phyloP scores from a whole-genome alignment of 2,888 invertebrate species.

The Heteromyza rotundicornis region DNA sequence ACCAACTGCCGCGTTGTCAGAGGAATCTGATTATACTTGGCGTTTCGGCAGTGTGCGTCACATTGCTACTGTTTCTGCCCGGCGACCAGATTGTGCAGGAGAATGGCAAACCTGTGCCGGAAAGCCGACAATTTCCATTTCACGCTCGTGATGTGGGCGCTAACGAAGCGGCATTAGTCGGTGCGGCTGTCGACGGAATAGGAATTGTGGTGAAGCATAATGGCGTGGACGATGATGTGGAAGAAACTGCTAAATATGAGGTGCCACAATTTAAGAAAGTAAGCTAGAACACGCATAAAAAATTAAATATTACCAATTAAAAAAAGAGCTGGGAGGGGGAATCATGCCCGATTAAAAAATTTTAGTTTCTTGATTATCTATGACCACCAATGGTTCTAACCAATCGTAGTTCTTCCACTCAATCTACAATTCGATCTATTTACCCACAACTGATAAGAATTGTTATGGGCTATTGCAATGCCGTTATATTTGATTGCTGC shows the following conservation, averaged over 20 bases:
- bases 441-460: too few species aligned
- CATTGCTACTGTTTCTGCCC: conserved; percentile 69
- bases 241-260: not conserved
- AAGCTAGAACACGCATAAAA: not conserved
- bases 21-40: conserved; percentile 76
- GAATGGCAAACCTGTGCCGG: conserved; percentile 30
- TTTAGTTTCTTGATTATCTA: too few species aligned
- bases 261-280: not conserved
- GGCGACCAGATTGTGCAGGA: conserved; percentile 55
- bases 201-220: not conserved
- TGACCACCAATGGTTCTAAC: too few species aligned
- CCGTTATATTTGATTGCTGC: too few species aligned
- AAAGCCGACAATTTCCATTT: conserved; percentile 38
- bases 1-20: conserved; percentile 83
- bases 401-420: too few species aligned
- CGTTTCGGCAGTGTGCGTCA: conserved; percentile 66
- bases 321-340: not conserved
- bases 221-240: not conserved
- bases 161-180: not conserved
- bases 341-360: too few species aligned
- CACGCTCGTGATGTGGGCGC: conserved; percentile 32
- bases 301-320: not conserved
- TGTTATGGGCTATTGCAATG: too few species aligned
- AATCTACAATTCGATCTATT: too few species aligned
- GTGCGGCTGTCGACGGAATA: not conserved